A percentile compares a stretch with the other conserved stretches of the same genome.
These are phyloP conservation scores for Eupithecia subfuscata DNA, from an alignment of 2,888 invertebrate species.

Conservation along the genomic window DNA sequence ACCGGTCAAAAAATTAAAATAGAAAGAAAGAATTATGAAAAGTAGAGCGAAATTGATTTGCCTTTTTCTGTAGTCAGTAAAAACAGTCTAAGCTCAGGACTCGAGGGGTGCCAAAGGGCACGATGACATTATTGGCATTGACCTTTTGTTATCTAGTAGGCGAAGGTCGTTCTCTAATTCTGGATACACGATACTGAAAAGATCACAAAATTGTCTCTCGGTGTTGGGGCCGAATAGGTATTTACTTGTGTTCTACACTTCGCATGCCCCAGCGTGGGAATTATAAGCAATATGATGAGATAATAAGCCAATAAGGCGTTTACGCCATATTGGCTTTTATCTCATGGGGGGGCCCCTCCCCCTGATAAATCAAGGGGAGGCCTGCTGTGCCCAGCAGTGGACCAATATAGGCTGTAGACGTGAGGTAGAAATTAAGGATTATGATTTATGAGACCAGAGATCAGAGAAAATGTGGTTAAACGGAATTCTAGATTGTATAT, in stretches of 20 bases:
- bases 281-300: no score
- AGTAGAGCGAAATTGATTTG: not conserved
- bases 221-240: not conserved
- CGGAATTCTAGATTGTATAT: not conserved
- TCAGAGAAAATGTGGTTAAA: not conserved
- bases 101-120: conserved; percentile 4
- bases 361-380: no score
- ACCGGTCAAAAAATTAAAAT: no score
- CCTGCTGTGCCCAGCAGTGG: no score
- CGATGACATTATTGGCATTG: conserved; percentile 14
- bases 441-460: not conserved
- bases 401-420: no score
- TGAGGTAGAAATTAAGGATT: not conserved
- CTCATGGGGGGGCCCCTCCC: no score
- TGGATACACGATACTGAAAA: not conserved
- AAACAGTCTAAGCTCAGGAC: not conserved
- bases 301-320: no score
- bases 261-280: no score
- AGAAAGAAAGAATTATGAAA: no score
- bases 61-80: not conserved
- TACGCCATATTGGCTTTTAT: no score
- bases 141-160: conserved; percentile 9
- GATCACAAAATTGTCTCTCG: not conserved
- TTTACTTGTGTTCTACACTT: not conserved
- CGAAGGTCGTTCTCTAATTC: conserved; percentile 4